phyloP scores from a whole-genome alignment of 1,140 invertebrate genomes.

The Archivesica marissinica region DNA sequence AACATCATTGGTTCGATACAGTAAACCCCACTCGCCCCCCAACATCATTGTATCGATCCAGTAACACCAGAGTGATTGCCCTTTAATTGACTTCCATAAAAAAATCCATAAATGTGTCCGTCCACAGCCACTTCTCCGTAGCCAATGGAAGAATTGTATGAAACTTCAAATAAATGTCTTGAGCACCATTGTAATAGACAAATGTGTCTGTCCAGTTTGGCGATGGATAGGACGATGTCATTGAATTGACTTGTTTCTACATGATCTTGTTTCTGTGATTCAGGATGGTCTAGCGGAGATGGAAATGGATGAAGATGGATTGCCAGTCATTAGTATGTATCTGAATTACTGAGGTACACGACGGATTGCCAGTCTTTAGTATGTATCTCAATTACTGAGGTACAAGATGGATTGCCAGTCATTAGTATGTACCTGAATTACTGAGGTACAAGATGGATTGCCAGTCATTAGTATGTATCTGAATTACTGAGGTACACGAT shows the following conservation, averaged over 20 bases:
- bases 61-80: too few species aligned
- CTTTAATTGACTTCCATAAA: too few species aligned
- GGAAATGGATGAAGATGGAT: conserved; percentile 22
- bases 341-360: too few species aligned
- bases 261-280: neutral
- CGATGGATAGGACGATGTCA: neutral
- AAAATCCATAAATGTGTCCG: too few species aligned
- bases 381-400: neutral
- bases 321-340: conserved; percentile 34
- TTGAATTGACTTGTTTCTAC: neutral
- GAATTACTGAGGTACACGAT: too few species aligned
- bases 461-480: neutral
- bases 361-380: neutral
- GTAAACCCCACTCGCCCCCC: too few species aligned
- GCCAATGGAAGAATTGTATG: too few species aligned
- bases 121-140: too few species aligned
- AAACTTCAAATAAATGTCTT: too few species aligned
- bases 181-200: too few species aligned
- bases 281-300: conserved; percentile 45
- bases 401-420: neutral
- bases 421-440: neutral
- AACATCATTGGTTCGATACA: too few species aligned
- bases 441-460: neutral
- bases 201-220: neutral
- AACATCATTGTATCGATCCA: too few species aligned